A percentile compares a stretch with the other conserved stretches of the same genome.
Conservation (phyloP, 1,140 invertebrate genomes). For the Scaptomyza pallida region DNA sequence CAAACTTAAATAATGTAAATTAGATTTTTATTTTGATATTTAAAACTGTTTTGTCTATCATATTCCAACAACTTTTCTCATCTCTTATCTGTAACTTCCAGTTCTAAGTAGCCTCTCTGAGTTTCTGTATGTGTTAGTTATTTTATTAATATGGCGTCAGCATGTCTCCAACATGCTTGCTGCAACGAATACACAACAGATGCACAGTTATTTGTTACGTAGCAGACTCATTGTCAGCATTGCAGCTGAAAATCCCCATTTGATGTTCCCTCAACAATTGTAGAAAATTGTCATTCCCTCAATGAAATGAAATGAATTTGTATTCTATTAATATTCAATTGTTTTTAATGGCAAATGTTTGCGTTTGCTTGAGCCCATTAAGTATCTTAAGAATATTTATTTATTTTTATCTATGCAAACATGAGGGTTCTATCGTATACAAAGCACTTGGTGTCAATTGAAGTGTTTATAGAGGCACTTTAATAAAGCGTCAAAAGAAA, state of each 20-base stretch:
- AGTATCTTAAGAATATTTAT: constrained; percentile 38
- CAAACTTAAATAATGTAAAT: too few species aligned
- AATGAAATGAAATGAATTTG: constrained; percentile 34
- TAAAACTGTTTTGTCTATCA: too few species aligned
- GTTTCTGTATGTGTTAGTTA: background rate
- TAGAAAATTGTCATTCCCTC: background rate
- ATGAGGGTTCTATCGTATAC: constrained; percentile 24
- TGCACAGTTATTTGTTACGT: constrained; percentile 6
- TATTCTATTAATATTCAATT: constrained; percentile 59
- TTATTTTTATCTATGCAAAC: constrained; percentile 23
- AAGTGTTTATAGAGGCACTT: constrained; percentile 32
- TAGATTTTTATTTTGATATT: too few species aligned
- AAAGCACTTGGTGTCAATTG: constrained; percentile 59
- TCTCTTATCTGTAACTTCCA: background rate
- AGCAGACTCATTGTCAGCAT: background rate
- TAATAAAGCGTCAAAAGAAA: too few species aligned
- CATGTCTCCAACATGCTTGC: constrained; percentile 26
- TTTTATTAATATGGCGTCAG: constrained; percentile 37
- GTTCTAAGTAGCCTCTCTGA: background rate
- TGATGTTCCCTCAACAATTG: background rate
- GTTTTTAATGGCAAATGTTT: constrained; percentile 63
- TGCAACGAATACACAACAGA: background rate
- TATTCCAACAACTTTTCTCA: background rate
- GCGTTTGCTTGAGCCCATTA: constrained; percentile 47
- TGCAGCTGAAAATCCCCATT: constrained; percentile 1